Conservation (phyloP, 1,140 invertebrate species). For the Diorhabda elongata region DNA sequence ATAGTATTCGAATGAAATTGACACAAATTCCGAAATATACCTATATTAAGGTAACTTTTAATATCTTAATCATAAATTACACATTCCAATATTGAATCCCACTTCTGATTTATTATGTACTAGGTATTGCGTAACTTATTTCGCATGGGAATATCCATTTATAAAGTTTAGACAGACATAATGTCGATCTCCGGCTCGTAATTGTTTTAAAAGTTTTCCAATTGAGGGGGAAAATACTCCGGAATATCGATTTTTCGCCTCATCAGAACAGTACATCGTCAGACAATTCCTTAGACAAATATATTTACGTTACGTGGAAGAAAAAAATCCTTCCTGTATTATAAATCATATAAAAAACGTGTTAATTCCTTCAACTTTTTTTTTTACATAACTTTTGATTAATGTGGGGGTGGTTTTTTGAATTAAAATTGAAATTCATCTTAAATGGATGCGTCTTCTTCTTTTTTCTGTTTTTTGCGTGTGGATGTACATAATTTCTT, state of each 20-base stretch:
- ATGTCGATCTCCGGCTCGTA: not conserved
- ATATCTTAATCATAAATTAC: constrained; percentile 3
- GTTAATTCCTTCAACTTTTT: too few relatives aligned
- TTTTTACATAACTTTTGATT: too few relatives aligned
- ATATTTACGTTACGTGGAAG: too few relatives aligned
- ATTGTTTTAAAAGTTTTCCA: not conserved
- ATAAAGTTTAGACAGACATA: not conserved
- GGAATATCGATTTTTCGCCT: not conserved
- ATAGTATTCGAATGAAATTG: too few relatives aligned
- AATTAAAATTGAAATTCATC: too few relatives aligned
- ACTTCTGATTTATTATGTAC: not conserved
- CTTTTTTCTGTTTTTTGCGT: too few relatives aligned
- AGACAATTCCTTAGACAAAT: too few relatives aligned
- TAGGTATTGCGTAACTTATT: not conserved
- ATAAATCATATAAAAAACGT: too few relatives aligned
- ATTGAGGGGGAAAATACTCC: not conserved
- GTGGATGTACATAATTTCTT: not conserved
- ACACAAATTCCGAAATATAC: too few relatives aligned
- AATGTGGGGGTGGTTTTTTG: too few relatives aligned
- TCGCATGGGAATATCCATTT: not conserved
- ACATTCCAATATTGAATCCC: not conserved
- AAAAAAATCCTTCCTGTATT: too few relatives aligned
- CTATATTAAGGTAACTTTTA: not conserved
- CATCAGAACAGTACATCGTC: not conserved
- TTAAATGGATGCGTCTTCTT: too few relatives aligned